Base-by-base conservation (phyloP, 2,888 invertebrate species). In the Diarsia rubi region DNA sequence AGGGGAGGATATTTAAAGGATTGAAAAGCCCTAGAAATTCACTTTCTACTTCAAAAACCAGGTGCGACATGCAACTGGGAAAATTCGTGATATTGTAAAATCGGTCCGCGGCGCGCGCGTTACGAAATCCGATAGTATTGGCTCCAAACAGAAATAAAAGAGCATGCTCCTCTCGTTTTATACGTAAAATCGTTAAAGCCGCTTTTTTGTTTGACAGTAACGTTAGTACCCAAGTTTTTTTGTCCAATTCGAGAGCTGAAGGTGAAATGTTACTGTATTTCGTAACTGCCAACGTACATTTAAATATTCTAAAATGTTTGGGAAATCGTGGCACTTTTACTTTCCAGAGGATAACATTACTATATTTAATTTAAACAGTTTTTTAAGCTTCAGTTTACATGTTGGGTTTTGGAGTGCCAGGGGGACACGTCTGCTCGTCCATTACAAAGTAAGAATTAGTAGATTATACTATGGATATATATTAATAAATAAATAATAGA, bases 101-200 rank as follows among this genome's bases (percentile, higher is more conserved):
- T 82, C 80, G 82, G 85, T 79, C 83, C 81, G 83, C 77, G 82
- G 69, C 78, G 83, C 79, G 76, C 83, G 80, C 78, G 86, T 83
- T 72, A 84, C 87, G 88, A 88, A 90, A 91, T 90, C 90, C 90
- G 88, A 91, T 91, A 86, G 87, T 87, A 87, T 85, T 83, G 86
- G 85, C 79, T 78, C 83, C 83, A 89, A 85, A 88, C 82, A 84
- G 79, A 87, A 89, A 89, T 85, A 88, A 86, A 86, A 87, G 76
- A 79, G 81, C 82, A 78, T 65, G 75, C 81, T 80, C 67, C 75
- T 82, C 82, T 81, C 84, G 83, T 87, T 90, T 87, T 88, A 82
- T 87, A 82, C 84, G 76, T 83, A 87, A 86, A 86, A 88, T 84
- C 83, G 83, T 84, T 85, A 85, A 88, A 84, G 82, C 83, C 81